These are phyloP conservation scores for Upupa epops DNA, from an alignment of 2,113 vertebrate genomes.

Conservation along the genomic window DNA sequence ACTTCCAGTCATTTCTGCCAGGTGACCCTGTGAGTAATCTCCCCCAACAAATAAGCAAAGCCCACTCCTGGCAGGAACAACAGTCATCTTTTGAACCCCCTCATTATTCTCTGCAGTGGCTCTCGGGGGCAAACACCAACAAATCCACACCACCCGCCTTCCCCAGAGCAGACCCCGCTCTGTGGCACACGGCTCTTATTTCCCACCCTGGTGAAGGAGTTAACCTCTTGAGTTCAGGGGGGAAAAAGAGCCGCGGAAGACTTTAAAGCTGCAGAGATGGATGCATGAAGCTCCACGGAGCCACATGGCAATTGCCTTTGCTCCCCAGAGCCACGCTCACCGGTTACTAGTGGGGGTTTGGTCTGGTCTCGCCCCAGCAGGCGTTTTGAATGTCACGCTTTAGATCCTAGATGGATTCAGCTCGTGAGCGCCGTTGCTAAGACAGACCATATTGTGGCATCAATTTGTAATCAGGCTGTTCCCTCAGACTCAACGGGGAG, in stretches of 20 bases:
- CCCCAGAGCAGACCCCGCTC: not conserved
- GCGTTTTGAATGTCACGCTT: constrained; percentile 13
- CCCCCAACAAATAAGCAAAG: constrained; percentile 45
- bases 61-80: constrained; percentile 28
- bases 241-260: not conserved
- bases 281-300: not conserved
- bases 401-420: constrained; percentile 41
- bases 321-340: not conserved
- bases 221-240: constrained; percentile 43
- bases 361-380: constrained; percentile 10
- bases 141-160: not conserved
- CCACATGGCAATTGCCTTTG: not conserved
- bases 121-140: not conserved
- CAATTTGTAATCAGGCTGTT: constrained; percentile 61
- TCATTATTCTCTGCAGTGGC: constrained; percentile 18
- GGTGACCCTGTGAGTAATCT: constrained; percentile 56
- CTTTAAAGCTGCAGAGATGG: constrained; percentile 17
- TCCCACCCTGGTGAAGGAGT: not conserved
- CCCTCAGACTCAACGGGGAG: constrained; percentile 45
- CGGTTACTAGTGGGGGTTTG: not conserved
- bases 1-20: constrained; percentile 63
- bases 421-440: constrained; percentile 36
- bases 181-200: not conserved
- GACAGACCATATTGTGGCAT: constrained; percentile 57
- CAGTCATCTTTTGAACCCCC: constrained; percentile 4